A percentile compares a stretch with the other conserved stretches of the same genome.
phyloP scores from a whole-genome alignment of 2,888 invertebrate species.

The Choreutis nemorana region DNA sequence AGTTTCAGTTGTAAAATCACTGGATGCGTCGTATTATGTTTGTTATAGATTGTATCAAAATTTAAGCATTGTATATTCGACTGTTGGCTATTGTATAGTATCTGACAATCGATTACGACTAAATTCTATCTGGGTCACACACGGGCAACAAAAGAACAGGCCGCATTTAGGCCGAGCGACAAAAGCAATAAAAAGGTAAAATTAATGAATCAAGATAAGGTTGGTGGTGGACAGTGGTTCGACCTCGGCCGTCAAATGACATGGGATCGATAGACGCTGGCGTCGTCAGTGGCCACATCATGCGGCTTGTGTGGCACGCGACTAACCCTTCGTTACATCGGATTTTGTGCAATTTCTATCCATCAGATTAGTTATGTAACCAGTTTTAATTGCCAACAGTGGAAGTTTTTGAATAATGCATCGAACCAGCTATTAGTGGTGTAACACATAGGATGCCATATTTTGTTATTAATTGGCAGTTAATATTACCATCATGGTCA shows the following conservation, averaged over 20 bases:
- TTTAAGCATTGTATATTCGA: slow-evolving; percentile 21
- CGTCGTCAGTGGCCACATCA: slow-evolving; percentile 40
- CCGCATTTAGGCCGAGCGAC: slow-evolving; percentile 39
- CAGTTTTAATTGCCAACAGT: not conserved
- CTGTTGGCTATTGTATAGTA: slow-evolving; percentile 26
- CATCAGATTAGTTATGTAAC: too few relatives aligned
- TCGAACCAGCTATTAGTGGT: too few relatives aligned
- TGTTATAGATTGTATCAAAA: slow-evolving; percentile 15
- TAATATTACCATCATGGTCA: too few relatives aligned
- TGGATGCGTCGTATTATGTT: slow-evolving; percentile 20
- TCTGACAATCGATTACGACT: slow-evolving; percentile 40
- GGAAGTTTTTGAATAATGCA: not conserved
- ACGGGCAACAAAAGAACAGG: slow-evolving; percentile 36
- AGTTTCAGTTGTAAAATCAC: too few relatives aligned
- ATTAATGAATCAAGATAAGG: slow-evolving; percentile 60
- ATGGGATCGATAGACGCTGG: slow-evolving; percentile 48
- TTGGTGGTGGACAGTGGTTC: slow-evolving; percentile 51
- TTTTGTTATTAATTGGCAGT: too few relatives aligned
- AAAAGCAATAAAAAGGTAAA: slow-evolving; percentile 38
- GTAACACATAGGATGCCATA: too few relatives aligned
- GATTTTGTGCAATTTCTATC: too few relatives aligned
- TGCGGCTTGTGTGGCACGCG: slow-evolving; percentile 32
- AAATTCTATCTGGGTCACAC: slow-evolving; percentile 54
- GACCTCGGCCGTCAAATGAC: slow-evolving; percentile 63
- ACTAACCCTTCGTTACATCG: slow-evolving; percentile 19